phyloP scores from a whole-genome alignment of 2,888 invertebrate species.

The Yponomeuta malinellus region DNA sequence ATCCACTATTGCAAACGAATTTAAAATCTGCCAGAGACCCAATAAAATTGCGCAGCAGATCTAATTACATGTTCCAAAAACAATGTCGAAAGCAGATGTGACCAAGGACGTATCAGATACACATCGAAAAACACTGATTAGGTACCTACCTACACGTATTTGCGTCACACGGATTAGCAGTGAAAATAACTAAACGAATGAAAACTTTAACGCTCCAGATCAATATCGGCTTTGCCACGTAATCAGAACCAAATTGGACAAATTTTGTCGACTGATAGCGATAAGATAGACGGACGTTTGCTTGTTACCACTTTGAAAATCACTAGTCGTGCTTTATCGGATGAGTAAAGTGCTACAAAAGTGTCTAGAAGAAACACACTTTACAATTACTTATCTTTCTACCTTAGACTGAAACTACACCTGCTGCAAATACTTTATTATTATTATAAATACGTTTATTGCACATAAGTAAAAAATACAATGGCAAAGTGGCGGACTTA shows the following conservation, averaged over 20 bases:
- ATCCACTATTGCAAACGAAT: too few species aligned
- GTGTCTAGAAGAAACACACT: slow-evolving; percentile 1
- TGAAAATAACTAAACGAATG: neutral
- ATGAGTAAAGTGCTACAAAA: neutral
- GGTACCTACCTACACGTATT: neutral
- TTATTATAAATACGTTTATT: too few species aligned
- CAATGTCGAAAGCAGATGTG: neutral
- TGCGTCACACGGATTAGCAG: neutral
- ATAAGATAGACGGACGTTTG: slow-evolving; percentile 3
- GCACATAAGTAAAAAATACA: too few species aligned
- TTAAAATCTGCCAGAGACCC: too few species aligned
- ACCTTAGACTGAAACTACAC: too few species aligned
- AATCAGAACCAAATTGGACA: slow-evolving; percentile 12
- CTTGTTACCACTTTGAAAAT: slow-evolving; percentile 22
- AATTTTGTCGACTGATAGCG: slow-evolving; percentile 3
- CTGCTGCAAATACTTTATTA: too few species aligned
- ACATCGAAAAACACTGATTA: neutral
- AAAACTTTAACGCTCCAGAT: neutral
- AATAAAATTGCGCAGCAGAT: neutral
- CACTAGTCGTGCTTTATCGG: slow-evolving; percentile 23
- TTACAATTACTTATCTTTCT: neutral
- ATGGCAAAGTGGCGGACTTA: too few species aligned
- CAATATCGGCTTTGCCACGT: slow-evolving; percentile 9
- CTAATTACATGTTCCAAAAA: neutral
- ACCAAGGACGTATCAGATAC: neutral